Conservation (phyloP, 1,140 invertebrate genomes). For the Berghia stephanieae region DNA sequence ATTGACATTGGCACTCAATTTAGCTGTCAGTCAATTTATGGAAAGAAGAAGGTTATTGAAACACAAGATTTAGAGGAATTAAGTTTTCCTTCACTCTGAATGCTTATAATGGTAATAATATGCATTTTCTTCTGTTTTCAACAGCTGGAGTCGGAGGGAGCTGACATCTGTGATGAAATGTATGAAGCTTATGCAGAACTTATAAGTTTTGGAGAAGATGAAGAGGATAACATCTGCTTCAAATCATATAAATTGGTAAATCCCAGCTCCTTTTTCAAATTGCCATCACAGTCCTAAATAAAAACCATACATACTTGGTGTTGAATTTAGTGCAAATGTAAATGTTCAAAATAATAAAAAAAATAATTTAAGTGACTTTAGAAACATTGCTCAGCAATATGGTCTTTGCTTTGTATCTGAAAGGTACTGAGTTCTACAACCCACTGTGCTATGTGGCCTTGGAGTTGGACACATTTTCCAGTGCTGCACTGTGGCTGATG, state of each 20-base stretch:
- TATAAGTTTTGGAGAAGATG: constrained; percentile 48
- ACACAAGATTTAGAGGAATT: no score
- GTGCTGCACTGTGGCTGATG: no score
- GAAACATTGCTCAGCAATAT: no score
- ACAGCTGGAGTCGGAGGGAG: constrained; percentile 54
- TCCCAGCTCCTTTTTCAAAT: no score
- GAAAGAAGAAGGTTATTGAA: no score
- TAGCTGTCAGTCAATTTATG: no score
- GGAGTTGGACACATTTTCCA: no score
- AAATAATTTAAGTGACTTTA: no score
- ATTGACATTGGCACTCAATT: background rate
- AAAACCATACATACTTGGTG: background rate
- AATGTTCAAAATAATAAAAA: background rate
- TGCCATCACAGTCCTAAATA: no score
- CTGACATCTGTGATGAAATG: constrained; percentile 60
- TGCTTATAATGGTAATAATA: background rate
- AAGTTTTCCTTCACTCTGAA: background rate
- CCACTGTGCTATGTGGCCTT: no score
- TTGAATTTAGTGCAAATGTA: background rate
- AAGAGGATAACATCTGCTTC: constrained; percentile 59
- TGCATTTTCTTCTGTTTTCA: constrained; percentile 21
- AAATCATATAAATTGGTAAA: constrained; percentile 59
- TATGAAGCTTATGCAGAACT: constrained; percentile 60
- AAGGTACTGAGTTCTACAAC: no score
- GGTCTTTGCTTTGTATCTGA: no score